Evolutionary conservation across 1,140 invertebrate genomes (phyloP).

Genomic region (Anoplophora glabripennis): DNA sequence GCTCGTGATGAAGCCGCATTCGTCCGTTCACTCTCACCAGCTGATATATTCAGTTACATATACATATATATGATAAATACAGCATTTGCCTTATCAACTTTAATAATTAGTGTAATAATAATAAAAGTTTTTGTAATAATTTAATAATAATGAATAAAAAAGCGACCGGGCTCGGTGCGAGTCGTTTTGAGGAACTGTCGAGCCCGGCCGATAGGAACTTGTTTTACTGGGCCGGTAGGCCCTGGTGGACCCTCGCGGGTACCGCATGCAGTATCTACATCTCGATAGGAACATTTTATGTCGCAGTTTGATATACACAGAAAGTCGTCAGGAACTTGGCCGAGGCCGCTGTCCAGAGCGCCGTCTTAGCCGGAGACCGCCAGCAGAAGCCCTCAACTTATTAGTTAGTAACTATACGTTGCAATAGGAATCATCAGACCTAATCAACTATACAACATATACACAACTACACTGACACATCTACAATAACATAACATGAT

Average conservation of each 20-base stretch:
- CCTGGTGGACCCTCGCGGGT: slow-evolving; percentile 32
- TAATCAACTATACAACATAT: slow-evolving; percentile 45
- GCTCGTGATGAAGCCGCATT: slow-evolving; percentile 20
- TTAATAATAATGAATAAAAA: slow-evolving; percentile 50
- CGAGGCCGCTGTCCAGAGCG: too few species aligned
- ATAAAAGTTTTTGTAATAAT: slow-evolving; percentile 49
- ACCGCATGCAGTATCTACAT: slow-evolving; percentile 47
- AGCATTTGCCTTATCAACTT: slow-evolving; percentile 47
- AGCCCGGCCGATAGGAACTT: slow-evolving; percentile 58
- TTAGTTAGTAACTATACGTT: slow-evolving; percentile 50
- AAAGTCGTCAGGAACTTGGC: slow-evolving; percentile 44
- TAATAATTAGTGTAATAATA: slow-evolving; percentile 48
- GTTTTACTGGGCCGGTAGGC: slow-evolving; percentile 57
- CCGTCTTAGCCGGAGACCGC: slow-evolving; percentile 9
- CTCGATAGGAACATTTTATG: slow-evolving; percentile 47
- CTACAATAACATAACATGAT: slow-evolving; percentile 24
- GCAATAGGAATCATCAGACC: slow-evolving; percentile 50
- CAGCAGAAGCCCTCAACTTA: slow-evolving; percentile 14
- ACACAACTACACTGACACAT: slow-evolving; percentile 48
- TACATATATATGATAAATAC: slow-evolving; percentile 50
- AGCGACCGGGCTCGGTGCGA: slow-evolving; percentile 42
- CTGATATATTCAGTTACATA: slow-evolving; percentile 48
- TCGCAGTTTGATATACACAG: slow-evolving; percentile 42
- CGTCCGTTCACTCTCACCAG: slow-evolving; percentile 33
- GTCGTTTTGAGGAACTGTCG: slow-evolving; percentile 45